A percentile compares a stretch with the other conserved stretches of the same genome.
Conservation (phyloP, 2,113 vertebrate species). For the Arizona elegans region DNA sequence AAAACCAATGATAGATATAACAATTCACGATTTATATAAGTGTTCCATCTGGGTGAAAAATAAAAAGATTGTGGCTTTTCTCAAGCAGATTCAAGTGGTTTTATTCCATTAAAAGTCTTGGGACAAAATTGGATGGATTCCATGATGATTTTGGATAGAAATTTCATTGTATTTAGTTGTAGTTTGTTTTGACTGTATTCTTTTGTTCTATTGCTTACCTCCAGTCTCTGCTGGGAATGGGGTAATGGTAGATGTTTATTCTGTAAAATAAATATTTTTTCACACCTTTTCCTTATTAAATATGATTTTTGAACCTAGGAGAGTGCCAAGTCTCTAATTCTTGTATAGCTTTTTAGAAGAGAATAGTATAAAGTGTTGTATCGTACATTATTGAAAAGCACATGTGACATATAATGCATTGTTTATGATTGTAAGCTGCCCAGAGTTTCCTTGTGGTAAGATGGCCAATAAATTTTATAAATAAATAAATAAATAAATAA, state of each 20-base stretch:
- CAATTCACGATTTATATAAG: not conserved
- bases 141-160: not conserved
- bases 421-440: not conserved
- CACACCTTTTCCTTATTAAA: not conserved
- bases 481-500: not conserved
- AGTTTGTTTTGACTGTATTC: not conserved
- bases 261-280: not conserved
- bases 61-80: not conserved
- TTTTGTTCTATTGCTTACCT: not conserved
- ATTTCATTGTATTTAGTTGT: not conserved
- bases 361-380: not conserved
- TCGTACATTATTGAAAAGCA: not conserved
- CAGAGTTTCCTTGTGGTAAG: not conserved
- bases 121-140: not conserved
- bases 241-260: not conserved
- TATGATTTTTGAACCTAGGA: not conserved
- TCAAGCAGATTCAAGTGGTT: not conserved
- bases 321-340: not conserved
- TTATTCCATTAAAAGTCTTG: not conserved
- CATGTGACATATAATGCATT: not conserved
- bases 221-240: not conserved
- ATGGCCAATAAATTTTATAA: not conserved
- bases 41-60: not conserved
- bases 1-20: not conserved
- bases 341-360: not conserved